Conservation (phyloP, 2,797 vertebrate genomes). For the Brotogeris chrysoptera region DNA sequence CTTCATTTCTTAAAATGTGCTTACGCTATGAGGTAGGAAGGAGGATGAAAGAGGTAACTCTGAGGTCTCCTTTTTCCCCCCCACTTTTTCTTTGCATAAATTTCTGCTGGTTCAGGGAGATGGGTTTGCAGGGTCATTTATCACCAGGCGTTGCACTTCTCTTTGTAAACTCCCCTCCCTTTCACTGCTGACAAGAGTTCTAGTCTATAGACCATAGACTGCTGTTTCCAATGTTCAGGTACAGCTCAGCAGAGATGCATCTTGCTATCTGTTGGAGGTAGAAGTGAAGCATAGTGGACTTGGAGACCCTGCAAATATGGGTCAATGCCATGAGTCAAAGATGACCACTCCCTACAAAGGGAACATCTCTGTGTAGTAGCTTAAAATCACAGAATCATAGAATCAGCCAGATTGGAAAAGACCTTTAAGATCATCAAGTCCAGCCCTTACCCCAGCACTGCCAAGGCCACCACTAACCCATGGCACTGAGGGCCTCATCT, state of each 20-base stretch:
- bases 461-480: no score
- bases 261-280: neutral
- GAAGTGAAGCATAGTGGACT: neutral
- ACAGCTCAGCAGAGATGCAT: neutral
- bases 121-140: neutral
- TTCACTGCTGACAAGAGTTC: neutral
- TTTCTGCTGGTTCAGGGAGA: neutral
- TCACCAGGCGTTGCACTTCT: neutral
- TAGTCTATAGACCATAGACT: neutral
- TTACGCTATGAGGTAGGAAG: neutral
- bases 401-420: no score
- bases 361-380: neutral
- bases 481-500: neutral
- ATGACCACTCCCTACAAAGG: neutral
- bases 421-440: no score
- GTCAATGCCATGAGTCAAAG: neutral
- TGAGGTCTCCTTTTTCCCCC: neutral
- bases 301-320: neutral
- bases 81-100: neutral
- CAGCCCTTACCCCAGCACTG: no score
- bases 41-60: neutral
- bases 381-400: neutral
- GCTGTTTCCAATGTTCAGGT: accelerated
- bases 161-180: neutral
- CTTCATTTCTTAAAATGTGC: neutral